Evolutionary conservation across 2,113 vertebrate species (phyloP), one percentile per base, ranked within the genome.

Genomic region (Galeopterus variegatus): DNA sequence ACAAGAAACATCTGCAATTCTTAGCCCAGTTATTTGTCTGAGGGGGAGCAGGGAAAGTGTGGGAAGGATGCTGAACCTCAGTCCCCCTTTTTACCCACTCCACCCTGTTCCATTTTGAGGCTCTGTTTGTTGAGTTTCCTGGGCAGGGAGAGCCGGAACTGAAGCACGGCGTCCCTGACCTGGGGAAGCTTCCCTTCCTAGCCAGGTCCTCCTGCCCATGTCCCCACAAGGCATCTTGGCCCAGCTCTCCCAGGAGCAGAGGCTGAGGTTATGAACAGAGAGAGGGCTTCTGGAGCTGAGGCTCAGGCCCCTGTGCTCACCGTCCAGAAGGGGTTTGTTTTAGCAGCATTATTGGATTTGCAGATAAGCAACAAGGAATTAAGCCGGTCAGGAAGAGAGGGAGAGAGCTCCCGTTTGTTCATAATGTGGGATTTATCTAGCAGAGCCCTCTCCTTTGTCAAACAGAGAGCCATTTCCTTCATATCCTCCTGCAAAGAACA

Each of bases 341-440:
- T 79, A 62, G 62, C 28, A 80, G 93, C 45, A 24, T 98, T 97
- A 98, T 95, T 97, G 95, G 96, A 97, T 97, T 98, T 98, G 90
- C 92, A 97, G 97, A 97, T 97, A 98, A 97, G 96, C 95, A 95
- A 94, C 73, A 90, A 94, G 92, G 96, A 97, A 96, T 96, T 96
- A 95, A 96, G 75, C 91, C 96, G 92, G 93, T 93, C 93, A 84
- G 91, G 91, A 96, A 93, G 77, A 86, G 84, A 94, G 65, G 67
- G 88, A 88, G 67, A 52, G 60, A 72, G 81, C 73, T 86, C 86
- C 90, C 80, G 36, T 93, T 84, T 89, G 92, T 88, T 95, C 92
- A 54, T 81, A 95, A 97, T 24, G 83, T 69, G 95, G 75, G 54
- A 64, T 97, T 97, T 98, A 98, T 92, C 93, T 73, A 86, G 92